Evolutionary conservation across 1,140 invertebrate species (phyloP), one percentile per base, ranked within the genome.

Genomic region (Leucophenga varia): DNA sequence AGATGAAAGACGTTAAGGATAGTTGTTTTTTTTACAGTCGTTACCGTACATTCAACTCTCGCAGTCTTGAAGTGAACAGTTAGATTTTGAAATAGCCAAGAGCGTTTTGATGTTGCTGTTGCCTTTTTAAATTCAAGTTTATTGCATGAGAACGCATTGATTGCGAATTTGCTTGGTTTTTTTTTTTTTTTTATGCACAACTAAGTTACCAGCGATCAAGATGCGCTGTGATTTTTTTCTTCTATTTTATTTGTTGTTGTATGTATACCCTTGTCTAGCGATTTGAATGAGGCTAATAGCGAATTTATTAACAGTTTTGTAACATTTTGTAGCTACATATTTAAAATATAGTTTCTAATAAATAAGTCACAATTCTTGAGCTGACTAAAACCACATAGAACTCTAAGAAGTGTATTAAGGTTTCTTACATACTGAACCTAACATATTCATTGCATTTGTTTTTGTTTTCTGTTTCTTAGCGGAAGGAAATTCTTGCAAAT

Each of bases 1-100:
- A n/a, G n/a, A n/a, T n/a, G n/a, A n/a, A n/a, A n/a, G n/a, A n/a
- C n/a, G n/a, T n/a, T n/a, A n/a, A n/a, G n/a, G n/a, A n/a, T n/a
- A n/a, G n/a, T n/a, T n/a, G n/a, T n/a, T n/a, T n/a, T n/a, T n/a
- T n/a, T n/a, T n/a, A n/a, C n/a, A n/a, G n/a, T n/a, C n/a, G n/a
- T n/a, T n/a, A n/a, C n/a, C n/a, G 63, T 67, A 67, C 63, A 64
- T 67, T 67, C 63, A 67, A 68, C 63, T 67, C 22, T 25, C n/a
- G n/a, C 5, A 25, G 22, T 10, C 68, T 67, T 67, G 59, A 61
- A 68, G 63, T 67, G 59, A 67, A 67, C 63, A 67, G 63, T 67
- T 67, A 67, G 64, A 67, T 67, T 67, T 67, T 57, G 64, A 67
- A 67, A 67, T 67, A 53, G 63, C 63, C 63, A 67, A 30, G 59